phyloP scores from a whole-genome alignment of 2,888 invertebrate genomes.

The Tetragonula carbonaria region DNA sequence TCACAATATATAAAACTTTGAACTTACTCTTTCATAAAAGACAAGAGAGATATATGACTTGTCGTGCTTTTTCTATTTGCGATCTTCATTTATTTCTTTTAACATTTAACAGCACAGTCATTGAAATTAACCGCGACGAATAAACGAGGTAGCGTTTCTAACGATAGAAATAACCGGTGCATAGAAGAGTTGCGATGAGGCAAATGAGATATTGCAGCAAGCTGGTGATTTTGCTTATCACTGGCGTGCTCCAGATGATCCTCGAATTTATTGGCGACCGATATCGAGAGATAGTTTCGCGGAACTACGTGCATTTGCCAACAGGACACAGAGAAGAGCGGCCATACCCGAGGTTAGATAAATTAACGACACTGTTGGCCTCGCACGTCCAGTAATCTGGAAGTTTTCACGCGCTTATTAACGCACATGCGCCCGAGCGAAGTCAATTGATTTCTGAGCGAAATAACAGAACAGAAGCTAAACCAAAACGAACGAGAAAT shows the following conservation, averaged over 20 bases:
- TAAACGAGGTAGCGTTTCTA: not conserved
- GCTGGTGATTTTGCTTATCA: not conserved
- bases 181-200: not conserved
- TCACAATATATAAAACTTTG: not conserved
- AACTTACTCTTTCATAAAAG: not conserved
- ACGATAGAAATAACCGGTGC: not conserved
- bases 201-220: not conserved
- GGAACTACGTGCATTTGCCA: not conserved
- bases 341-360: not conserved
- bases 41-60: not conserved
- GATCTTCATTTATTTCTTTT: not conserved
- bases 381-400: slow-evolving; percentile 29
- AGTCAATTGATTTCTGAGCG: slow-evolving; percentile 50
- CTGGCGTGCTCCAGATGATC: slow-evolving; percentile 1
- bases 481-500: not conserved
- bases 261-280: slow-evolving; percentile 33
- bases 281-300: slow-evolving; percentile 24
- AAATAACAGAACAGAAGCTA: slow-evolving; percentile 33
- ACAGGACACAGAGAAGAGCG: not conserved
- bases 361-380: slow-evolving; percentile 19
- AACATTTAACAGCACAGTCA: too few relatives aligned
- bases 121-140: too few relatives aligned
- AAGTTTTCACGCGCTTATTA: slow-evolving; percentile 24
- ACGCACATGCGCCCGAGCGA: not conserved
- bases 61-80: not conserved